phyloP scores from a whole-genome alignment of 2,888 invertebrate genomes.

The Drosophila cognata region DNA sequence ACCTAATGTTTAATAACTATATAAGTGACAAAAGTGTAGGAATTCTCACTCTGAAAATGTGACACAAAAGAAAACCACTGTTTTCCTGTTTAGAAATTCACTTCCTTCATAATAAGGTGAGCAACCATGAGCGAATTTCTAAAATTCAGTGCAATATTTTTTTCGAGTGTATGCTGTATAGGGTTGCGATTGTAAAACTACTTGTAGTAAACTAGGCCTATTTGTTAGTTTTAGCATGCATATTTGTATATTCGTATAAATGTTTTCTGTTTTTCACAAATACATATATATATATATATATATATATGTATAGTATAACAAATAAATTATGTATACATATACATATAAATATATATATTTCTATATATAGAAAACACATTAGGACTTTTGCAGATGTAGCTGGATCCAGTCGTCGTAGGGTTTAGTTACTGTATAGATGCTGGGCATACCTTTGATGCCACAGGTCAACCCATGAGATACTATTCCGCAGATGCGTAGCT shows the following conservation, averaged over 20 bases:
- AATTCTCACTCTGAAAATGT: not conserved
- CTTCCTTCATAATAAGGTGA: not conserved
- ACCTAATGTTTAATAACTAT: not conserved
- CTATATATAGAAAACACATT: not conserved
- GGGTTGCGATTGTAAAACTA: slow-evolving; percentile 34
- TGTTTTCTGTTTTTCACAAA: slow-evolving; percentile 59
- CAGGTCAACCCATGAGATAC: slow-evolving; percentile 84
- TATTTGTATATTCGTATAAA: slow-evolving; percentile 63
- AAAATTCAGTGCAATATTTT: not conserved
- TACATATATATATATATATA: slow-evolving; percentile 54
- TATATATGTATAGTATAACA: slow-evolving; percentile 11
- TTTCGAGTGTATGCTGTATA: not conserved
- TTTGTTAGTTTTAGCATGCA: slow-evolving; percentile 45
- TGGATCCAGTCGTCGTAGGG: slow-evolving; percentile 83
- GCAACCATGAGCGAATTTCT: not conserved
- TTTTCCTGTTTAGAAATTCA: not conserved
- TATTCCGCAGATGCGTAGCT: slow-evolving; percentile 81
- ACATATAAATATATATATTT: slow-evolving; percentile 1
- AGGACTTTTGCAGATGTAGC: slow-evolving; percentile 45
- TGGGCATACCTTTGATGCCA: slow-evolving; percentile 81
- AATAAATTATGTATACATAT: slow-evolving; percentile 47
- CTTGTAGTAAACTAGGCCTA: slow-evolving; percentile 58
- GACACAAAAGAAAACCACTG: not conserved
- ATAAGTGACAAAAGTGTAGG: not conserved
- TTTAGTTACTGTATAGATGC: slow-evolving; percentile 83